Percentiles rank a stretch among this genome's conserved stretches.
Conservation (phyloP, 2,888 invertebrate genomes). For the Muschampia plurimacula region DNA sequence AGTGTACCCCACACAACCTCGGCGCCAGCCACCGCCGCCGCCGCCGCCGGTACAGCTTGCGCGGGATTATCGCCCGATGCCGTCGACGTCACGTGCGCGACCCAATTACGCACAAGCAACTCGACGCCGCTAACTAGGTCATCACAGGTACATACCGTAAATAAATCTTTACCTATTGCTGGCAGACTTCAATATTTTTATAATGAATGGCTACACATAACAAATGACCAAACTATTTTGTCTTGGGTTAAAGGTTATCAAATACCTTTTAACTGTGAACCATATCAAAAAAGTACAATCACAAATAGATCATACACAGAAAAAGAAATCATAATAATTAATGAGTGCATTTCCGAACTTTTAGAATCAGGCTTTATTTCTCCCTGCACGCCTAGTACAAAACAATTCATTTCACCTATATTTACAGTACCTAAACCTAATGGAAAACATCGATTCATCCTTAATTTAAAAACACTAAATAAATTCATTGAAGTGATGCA, state of each 20-base stretch:
- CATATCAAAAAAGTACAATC: constrained; percentile 8
- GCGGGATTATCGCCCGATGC: constrained; percentile 11
- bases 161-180: constrained; percentile 19
- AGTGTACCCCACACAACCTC: constrained; percentile 26
- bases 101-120: constrained; percentile 1
- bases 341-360: constrained; percentile 30
- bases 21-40: neutral
- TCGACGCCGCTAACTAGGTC: constrained; percentile 6
- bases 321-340: constrained; percentile 1
- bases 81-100: constrained; percentile 26
- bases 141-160: constrained; percentile 21
- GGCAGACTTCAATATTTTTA: constrained; percentile 34
- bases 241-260: constrained; percentile 41
- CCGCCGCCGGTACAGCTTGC: constrained; percentile 13
- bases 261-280: constrained; percentile 37
- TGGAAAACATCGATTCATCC: constrained; percentile 20
- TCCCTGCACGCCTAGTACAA: constrained; percentile 29
- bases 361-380: constrained; percentile 33
- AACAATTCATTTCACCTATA: constrained; percentile 40
- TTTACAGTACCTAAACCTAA: constrained; percentile 42
- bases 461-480: constrained; percentile 24
- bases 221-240: constrained; percentile 33
- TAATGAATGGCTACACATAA: constrained; percentile 36
- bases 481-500: too few relatives aligned
- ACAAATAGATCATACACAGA: constrained; percentile 2